These are phyloP conservation scores for Saccostrea glomerata DNA, from an alignment of 1,140 invertebrate genomes.

Conservation along the genomic window DNA sequence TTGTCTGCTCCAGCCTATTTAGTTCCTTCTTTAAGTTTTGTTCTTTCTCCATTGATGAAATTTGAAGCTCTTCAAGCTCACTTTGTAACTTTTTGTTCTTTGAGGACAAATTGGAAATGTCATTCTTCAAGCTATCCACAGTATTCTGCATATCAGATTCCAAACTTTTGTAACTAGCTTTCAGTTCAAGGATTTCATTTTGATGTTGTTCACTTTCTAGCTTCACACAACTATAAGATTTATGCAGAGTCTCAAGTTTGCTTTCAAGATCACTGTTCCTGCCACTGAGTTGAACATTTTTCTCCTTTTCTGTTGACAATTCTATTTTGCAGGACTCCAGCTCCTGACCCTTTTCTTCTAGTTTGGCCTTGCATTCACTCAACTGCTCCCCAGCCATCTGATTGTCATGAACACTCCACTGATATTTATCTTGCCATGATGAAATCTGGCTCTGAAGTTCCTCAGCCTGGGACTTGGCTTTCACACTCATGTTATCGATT, in stretches of 20 bases:
- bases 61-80: slow-evolving; percentile 12
- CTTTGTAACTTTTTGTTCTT: slow-evolving; percentile 19
- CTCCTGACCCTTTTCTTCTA: slow-evolving; percentile 38
- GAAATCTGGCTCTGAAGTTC: slow-evolving; percentile 44
- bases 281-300: neutral
- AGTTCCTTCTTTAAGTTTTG: slow-evolving; percentile 13
- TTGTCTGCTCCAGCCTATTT: slow-evolving; percentile 29
- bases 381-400: slow-evolving; percentile 42
- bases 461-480: slow-evolving; percentile 34
- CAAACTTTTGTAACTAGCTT: slow-evolving; percentile 2
- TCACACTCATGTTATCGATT: slow-evolving; percentile 34
- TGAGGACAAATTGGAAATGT: neutral
- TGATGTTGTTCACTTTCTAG: neutral
- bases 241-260: neutral
- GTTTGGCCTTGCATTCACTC: slow-evolving; percentile 37
- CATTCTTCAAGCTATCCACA: neutral
- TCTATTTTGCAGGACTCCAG: neutral
- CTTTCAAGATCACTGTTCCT: slow-evolving; percentile 4
- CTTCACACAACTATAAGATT: neutral
- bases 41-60: slow-evolving; percentile 33
- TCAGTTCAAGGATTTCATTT: neutral
- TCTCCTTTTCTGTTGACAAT: slow-evolving; percentile 18
- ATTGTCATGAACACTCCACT: slow-evolving; percentile 47
- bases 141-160: slow-evolving; percentile 20
- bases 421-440: slow-evolving; percentile 36